Percentiles rank a stretch among this genome's conserved stretches.
phyloP scores from a whole-genome alignment of 2,888 invertebrate species.

The Eutolmus rufibarbis region DNA sequence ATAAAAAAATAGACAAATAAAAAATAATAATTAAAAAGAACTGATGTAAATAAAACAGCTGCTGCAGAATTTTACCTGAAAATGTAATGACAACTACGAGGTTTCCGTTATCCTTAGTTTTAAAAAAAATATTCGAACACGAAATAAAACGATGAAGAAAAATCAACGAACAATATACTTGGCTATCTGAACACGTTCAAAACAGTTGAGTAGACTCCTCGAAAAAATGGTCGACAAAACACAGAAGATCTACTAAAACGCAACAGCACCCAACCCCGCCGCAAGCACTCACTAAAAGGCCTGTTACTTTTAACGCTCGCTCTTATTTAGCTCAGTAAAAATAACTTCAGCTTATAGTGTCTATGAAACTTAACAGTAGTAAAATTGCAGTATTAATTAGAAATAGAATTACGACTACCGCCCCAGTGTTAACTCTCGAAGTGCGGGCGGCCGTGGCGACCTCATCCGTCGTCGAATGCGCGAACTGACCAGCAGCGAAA shows the following conservation, averaged over 20 bases:
- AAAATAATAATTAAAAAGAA: no score
- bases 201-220: background rate
- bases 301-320: slow-evolving; percentile 18
- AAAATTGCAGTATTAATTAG: slow-evolving; percentile 24
- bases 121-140: background rate
- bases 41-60: background rate
- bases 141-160: background rate
- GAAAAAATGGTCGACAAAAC: background rate
- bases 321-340: slow-evolving; percentile 35
- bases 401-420: slow-evolving; percentile 22
- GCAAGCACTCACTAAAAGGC: slow-evolving; percentile 18
- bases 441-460: background rate
- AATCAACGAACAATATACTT: background rate
- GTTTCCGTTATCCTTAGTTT: background rate
- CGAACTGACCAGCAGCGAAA: slow-evolving; percentile 4
- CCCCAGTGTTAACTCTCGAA: slow-evolving; percentile 34
- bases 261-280: background rate
- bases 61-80: background rate
- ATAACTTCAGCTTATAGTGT: slow-evolving; percentile 26
- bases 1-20: no score
- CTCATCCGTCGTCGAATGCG: background rate
- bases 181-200: background rate
- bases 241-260: background rate
- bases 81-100: background rate
- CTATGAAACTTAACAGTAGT: slow-evolving; percentile 35